Evolutionary conservation across 2,797 vertebrate genomes (phyloP), one percentile per base, ranked within the genome.

Genomic region (Tokudaia muenninki): DNA sequence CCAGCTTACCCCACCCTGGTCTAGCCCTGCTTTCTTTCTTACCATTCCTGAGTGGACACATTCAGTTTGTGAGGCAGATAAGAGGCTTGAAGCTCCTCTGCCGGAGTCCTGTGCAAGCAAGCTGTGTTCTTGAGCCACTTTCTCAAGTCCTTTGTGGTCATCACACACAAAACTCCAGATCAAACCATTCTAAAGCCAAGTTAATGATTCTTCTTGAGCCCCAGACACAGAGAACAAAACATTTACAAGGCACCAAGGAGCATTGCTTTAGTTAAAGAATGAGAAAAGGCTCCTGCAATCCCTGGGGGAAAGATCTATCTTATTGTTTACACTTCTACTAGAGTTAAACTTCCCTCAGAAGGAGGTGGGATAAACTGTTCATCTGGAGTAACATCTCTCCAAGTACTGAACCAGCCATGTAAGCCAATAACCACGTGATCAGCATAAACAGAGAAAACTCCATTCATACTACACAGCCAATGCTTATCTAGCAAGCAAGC

Each of bases 191-290:
- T 93, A 79, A 88, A 93, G 83, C 26, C 41, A 89, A 14, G 55
- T 21, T 16, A 26, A 50, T 2, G 1, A 24, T 88, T 93, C 17
- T n/a, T 94, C 90, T 92, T 1, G 8, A 90, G 47, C 9, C 21
- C 52, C 10, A 22, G 79, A 37, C 93, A 81, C 34, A 22, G 72
- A 84, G 91, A 67, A 95, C 17, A 44, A 50, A 29, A 24, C 31
- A 61, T 50, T 44, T 0, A 0, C 31, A 31, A n/a, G 77, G 22
- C 47, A 78, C 72, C n/a, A 55, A 80, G 67, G 67, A 52, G 59
- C 41, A 47, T 74, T 90, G 59, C 91, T 94, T 91, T 92, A 95
- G 96, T 82, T 92, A 95, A 90, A 34, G 83, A 67, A 61, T 37
- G 37, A 95, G 61, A 37, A 92, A 83, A 94, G 44, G 29, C 57